These are phyloP conservation scores for Xestia ashworthii DNA, from an alignment of 2,888 invertebrate genomes.

Conservation along the genomic window DNA sequence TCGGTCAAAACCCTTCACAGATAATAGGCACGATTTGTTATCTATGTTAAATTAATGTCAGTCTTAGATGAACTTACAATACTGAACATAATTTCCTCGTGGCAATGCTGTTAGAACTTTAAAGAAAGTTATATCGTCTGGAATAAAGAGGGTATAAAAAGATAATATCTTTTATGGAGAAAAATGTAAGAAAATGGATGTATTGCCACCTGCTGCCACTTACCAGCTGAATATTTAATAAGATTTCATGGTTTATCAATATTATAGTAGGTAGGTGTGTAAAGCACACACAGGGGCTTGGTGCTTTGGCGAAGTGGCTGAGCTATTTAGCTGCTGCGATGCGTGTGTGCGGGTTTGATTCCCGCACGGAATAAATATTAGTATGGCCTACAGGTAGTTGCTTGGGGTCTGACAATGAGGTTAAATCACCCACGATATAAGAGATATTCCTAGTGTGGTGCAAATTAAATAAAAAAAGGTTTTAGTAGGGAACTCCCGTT, in stretches of 20 bases:
- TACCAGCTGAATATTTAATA: constrained; percentile 48
- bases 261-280: constrained; percentile 1
- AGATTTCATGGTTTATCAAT: constrained; percentile 29
- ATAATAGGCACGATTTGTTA: too few species aligned
- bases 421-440: too few species aligned
- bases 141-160: constrained; percentile 39
- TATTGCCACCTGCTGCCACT: constrained; percentile 47
- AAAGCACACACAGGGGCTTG: background rate
- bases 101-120: constrained; percentile 14
- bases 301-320: too few species aligned
- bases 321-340: too few species aligned
- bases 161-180: constrained; percentile 46
- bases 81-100: background rate
- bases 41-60: background rate
- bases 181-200: constrained; percentile 40
- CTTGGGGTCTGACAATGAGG: too few species aligned
- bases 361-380: too few species aligned
- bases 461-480: background rate
- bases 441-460: too few species aligned
- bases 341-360: too few species aligned
- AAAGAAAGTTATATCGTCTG: constrained; percentile 35
- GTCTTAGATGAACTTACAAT: background rate
- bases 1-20: too few species aligned
- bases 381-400: too few species aligned
- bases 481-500: background rate